Evolutionary conservation across 2,113 vertebrate species (phyloP).

Genomic region (Chaetura pelagica): DNA sequence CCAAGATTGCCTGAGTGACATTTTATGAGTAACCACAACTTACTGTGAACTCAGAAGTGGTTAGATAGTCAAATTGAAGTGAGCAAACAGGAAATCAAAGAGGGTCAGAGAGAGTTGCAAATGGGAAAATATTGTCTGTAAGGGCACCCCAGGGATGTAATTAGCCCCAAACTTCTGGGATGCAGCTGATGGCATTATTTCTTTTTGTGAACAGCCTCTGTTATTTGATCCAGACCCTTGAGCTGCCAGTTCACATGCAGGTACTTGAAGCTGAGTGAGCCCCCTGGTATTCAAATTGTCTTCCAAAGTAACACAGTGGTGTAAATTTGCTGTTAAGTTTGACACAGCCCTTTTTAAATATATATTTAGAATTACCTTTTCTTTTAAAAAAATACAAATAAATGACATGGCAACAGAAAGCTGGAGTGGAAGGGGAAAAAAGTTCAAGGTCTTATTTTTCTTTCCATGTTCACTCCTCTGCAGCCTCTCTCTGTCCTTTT

Average conservation of each 20-base stretch:
- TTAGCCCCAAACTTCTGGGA: not conserved
- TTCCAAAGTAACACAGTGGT: not conserved
- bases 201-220: not conserved
- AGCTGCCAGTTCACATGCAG: not conserved
- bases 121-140: not conserved
- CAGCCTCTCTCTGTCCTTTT: not conserved
- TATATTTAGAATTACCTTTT: not conserved
- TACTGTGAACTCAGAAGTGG: not conserved
- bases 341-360: not conserved
- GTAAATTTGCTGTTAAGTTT: not conserved
- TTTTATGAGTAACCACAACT: not conserved
- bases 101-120: slow-evolving; percentile 11
- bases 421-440: not conserved
- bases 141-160: slow-evolving; percentile 33
- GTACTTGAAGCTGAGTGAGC: not conserved
- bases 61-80: not conserved
- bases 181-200: not conserved
- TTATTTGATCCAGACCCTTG: not conserved
- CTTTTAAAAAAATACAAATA: not conserved
- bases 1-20: not conserved
- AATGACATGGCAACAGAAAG: not conserved
- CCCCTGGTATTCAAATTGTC: not conserved
- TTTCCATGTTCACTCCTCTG: not conserved
- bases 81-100: slow-evolving; percentile 17
- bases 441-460: not conserved